Evolutionary conservation across 2,888 invertebrate species (phyloP), one percentile per base, ranked within the genome.

Genomic region (Drosophila rellima): DNA sequence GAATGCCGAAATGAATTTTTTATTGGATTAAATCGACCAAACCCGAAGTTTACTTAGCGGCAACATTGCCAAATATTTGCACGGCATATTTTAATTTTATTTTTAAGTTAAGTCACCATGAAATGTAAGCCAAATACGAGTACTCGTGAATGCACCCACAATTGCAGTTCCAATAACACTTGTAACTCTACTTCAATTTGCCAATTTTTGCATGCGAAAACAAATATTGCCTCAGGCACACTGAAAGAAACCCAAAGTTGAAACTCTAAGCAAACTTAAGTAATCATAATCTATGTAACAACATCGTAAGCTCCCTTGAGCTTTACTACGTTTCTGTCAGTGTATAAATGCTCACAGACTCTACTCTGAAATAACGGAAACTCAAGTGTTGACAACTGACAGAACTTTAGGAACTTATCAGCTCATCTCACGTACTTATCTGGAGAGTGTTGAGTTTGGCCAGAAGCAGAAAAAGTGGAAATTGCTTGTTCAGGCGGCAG

Each of bases 11-110:
- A 31, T 39, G 44, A 59, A 55, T 68, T 80, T 67, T 55, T 35
- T 54, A 44, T 59, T 56, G 83, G 74, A 70, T 86, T 80, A 77
- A 77, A 60, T 50, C 55, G 57, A 31, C 17, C 44, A 31, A 40
- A 62, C 23, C 42, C 13, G 3, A 35, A 40, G 65, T 70, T 71
- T 62, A 29, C 47, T 70, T 47, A 54, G 45, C 47, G 61, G 47
- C 69, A 68, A 59, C 15, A 50, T 11, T 39, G 23, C 40, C 56
- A 69, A 82, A 82, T 80, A 82, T 82, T 82, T 73, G 48, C 11
- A 13, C 62, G 79, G 44, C 79, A 70, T 57, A 75, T 57, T 73
- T 59, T 55, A 3, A 8, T 26, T 44, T 42, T n/a, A 42, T 40
- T 78, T 72, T 62, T 51, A 52, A 52, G 29, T 23, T 15, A 56